Conservation (phyloP, 2,888 invertebrate genomes). For the Agrotis segetum region DNA sequence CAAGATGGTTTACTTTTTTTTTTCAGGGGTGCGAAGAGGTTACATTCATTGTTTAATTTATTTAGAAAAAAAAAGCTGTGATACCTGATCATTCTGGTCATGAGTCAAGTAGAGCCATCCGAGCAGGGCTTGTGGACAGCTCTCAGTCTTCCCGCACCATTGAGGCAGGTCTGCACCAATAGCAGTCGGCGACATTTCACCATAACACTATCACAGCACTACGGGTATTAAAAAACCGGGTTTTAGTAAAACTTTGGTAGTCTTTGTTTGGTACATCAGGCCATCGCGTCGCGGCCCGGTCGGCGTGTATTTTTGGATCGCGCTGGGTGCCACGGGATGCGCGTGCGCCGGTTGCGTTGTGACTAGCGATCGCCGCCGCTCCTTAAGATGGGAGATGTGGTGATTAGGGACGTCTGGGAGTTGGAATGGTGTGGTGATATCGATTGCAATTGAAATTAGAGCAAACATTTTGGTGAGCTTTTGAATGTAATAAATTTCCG, state of each 20-base stretch:
- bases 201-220: slow-evolving; percentile 70
- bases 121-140: slow-evolving; percentile 83
- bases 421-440: slow-evolving; percentile 28
- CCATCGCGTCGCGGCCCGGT: slow-evolving; percentile 79
- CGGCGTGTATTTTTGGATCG: slow-evolving; percentile 84
- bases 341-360: slow-evolving; percentile 84
- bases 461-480: slow-evolving; percentile 10
- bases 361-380: slow-evolving; percentile 82
- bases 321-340: slow-evolving; percentile 78
- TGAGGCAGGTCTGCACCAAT: slow-evolving; percentile 85
- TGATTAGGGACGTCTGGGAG: slow-evolving; percentile 74
- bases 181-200: slow-evolving; percentile 86
- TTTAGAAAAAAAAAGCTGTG: not conserved
- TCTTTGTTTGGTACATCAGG: slow-evolving; percentile 73
- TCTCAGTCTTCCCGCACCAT: slow-evolving; percentile 86
- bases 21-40: not conserved
- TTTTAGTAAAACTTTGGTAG: slow-evolving; percentile 33
- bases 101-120: slow-evolving; percentile 86
- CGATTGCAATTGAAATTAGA: slow-evolving; percentile 36
- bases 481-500: not conserved
- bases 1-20: slow-evolving; percentile 33
- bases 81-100: slow-evolving; percentile 88
- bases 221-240: slow-evolving; percentile 29
- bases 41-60: not conserved
- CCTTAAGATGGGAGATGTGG: slow-evolving; percentile 87